Base-by-base conservation (phyloP, 2,888 invertebrate species). In the Abscondita cerata region DNA sequence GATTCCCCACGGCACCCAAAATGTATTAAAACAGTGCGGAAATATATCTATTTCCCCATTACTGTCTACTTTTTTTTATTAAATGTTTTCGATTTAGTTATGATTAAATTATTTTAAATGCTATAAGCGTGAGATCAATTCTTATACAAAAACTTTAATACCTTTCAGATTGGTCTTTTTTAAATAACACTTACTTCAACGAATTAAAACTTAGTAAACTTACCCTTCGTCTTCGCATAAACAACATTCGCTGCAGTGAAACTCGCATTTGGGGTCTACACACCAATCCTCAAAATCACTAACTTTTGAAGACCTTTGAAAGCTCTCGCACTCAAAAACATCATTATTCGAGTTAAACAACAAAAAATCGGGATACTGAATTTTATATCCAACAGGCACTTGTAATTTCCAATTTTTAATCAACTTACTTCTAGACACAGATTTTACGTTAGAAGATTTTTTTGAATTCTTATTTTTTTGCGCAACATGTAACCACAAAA, bases 401-500 rank as follows among this genome's bases (percentile, higher is more conserved):
- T 48, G 46, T 60, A 34, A 61, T 15, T 46, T 64, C 66, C 59
- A 67, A 62, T 68, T 64, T 64, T 53, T 3, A 16, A 11, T 16
- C 1, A 15, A 41, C 2, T 41, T 54, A 61, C 16, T 52, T 52
- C 52, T 13, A 20, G 19, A 40, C 60, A 64, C 33, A 33, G 56
- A 18, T 34, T 62, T 44, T 62, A 53, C 31, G 54, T 66, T 31
- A 82, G 76, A 16, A 59, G 38, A 63, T 9, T 55, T 61, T 46
- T 64, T 72, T 69, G 44, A 64, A 38, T 52, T 52, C 47, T 59
- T 67, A 16, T 84, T 83, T 58, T 77, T 82, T 66, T 85, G 83
- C 12, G 82, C 81, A 36, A 86, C 83, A 66, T 85, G 85, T 19
- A 86, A 74, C 5, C 85, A 81, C 40, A 86, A 70, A 46, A 86